phyloP scores from a whole-genome alignment of 1,140 invertebrate species.

The Trichonephila inaurata region DNA sequence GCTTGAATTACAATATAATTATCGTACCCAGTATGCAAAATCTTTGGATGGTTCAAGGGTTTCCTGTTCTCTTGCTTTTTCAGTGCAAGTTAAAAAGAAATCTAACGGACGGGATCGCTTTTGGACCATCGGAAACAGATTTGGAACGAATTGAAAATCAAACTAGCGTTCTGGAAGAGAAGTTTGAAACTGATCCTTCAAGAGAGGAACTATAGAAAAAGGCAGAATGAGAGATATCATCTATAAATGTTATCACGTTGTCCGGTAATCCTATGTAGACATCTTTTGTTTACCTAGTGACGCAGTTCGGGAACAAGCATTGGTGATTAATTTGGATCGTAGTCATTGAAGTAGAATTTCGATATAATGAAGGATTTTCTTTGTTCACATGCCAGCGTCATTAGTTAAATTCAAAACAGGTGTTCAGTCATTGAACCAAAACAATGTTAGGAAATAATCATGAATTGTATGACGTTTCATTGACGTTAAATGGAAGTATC shows the following conservation, averaged over 20 bases:
- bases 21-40: slow-evolving; percentile 10
- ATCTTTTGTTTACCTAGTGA: slow-evolving; percentile 21
- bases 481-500: too few species aligned
- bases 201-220: neutral
- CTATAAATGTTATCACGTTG: slow-evolving; percentile 20
- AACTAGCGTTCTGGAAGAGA: neutral
- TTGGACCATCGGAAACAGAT: slow-evolving; percentile 71
- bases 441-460: neutral
- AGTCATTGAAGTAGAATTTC: neutral
- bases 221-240: neutral
- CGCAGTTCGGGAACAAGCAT: neutral
- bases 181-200: slow-evolving; percentile 12
- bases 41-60: slow-evolving; percentile 60
- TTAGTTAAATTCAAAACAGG: neutral
- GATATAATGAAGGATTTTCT: neutral
- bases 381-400: neutral
- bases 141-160: neutral
- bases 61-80: slow-evolving; percentile 74
- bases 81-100: slow-evolving; percentile 46
- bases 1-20: neutral
- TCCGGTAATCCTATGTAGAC: slow-evolving; percentile 6
- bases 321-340: neutral
- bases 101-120: slow-evolving; percentile 54
- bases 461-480: too few species aligned
- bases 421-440: slow-evolving; percentile 2